These are phyloP conservation scores for Eupristina koningsbergeri DNA, from an alignment of 1,140 invertebrate genomes.

Conservation along the genomic window DNA sequence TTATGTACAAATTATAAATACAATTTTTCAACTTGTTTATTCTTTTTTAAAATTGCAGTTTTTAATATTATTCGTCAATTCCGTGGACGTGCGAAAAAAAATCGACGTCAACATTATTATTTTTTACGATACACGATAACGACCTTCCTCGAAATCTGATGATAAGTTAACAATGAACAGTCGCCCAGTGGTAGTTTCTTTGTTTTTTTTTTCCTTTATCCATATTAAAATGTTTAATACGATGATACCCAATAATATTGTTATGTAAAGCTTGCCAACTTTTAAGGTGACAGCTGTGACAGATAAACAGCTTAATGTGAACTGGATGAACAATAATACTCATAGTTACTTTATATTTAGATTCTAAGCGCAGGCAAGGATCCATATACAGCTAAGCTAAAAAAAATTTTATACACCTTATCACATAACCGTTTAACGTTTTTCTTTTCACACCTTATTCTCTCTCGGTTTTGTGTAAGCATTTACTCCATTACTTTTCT, in stretches of 20 bases:
- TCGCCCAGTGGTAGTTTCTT: constrained; percentile 30
- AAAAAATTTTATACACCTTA: constrained; percentile 63
- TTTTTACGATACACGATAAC: constrained; percentile 26
- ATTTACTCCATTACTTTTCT: constrained; percentile 4
- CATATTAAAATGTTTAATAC: constrained; percentile 47
- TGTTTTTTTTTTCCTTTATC: constrained; percentile 15
- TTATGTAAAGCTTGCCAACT: constrained; percentile 27
- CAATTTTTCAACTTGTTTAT: constrained; percentile 34
- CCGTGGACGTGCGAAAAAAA: constrained; percentile 9
- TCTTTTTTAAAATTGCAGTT: not conserved
- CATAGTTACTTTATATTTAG: constrained; percentile 55
- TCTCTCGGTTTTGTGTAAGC: not conserved
- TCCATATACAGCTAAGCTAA: constrained; percentile 66
- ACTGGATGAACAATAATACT: constrained; percentile 48
- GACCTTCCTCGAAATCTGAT: constrained; percentile 22
- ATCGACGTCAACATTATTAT: constrained; percentile 8
- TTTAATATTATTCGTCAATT: constrained; percentile 13
- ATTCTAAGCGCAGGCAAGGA: constrained; percentile 55
- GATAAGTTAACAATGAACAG: constrained; percentile 49
- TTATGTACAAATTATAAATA: constrained; percentile 57
- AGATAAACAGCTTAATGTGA: constrained; percentile 49
- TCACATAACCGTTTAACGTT: constrained; percentile 61
- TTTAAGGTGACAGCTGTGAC: constrained; percentile 16
- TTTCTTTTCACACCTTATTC: constrained; percentile 18
- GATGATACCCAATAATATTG: constrained; percentile 45